Conservation (phyloP, 1,140 invertebrate species). For the Formica exsecta region DNA sequence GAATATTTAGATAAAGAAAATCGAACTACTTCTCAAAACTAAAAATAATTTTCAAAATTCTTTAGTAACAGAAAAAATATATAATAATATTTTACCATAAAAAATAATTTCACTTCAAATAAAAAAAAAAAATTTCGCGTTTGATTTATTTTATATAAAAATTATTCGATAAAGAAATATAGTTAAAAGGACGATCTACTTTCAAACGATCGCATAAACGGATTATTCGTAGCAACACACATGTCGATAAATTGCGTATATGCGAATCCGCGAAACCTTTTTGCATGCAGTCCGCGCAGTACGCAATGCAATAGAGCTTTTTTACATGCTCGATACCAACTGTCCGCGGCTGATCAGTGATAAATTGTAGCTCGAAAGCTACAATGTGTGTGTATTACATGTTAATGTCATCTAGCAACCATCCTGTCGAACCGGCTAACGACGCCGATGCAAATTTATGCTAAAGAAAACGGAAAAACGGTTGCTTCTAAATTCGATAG, state of each 20-base stretch:
- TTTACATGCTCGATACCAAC: conserved; percentile 18
- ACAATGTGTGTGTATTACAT: conserved; percentile 37
- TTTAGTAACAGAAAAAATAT: not conserved
- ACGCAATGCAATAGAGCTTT: conserved; percentile 10
- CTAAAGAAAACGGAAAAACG: conserved; percentile 75
- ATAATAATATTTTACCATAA: not conserved
- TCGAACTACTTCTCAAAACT: not conserved
- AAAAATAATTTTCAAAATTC: not conserved
- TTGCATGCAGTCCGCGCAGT: conserved; percentile 9
- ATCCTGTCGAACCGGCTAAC: conserved; percentile 7
- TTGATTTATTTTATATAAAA: conserved; percentile 8
- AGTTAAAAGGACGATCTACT: conserved; percentile 25
- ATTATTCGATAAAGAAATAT: not conserved
- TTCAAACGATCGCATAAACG: conserved; percentile 6
- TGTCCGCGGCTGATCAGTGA: conserved; percentile 60
- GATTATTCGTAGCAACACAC: conserved; percentile 23
- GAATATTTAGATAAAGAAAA: not conserved
- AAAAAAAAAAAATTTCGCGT: not conserved
- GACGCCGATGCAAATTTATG: conserved; percentile 78
- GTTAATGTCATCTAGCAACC: conserved; percentile 46
- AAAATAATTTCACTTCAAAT: not conserved
- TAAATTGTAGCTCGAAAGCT: conserved; percentile 39
- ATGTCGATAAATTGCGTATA: conserved; percentile 15
- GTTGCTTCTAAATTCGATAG: conserved; percentile 60
- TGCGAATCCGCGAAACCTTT: conserved; percentile 40